Conservation (phyloP, 2,888 invertebrate genomes). For the Acholoe squamosa region DNA sequence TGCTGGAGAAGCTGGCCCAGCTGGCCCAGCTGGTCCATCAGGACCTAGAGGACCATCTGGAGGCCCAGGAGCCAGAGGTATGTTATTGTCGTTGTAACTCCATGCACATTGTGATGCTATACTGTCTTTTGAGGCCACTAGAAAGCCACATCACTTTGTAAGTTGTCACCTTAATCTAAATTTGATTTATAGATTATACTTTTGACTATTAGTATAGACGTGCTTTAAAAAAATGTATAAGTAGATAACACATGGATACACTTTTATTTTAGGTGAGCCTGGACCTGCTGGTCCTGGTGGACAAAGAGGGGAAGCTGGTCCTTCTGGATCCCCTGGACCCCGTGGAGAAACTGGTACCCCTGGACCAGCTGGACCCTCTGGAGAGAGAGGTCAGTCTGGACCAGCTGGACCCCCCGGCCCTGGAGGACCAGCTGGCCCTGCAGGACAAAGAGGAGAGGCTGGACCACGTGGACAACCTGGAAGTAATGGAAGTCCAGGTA, state of each 20-base stretch:
- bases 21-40: background rate
- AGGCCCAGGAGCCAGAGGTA: conserved; percentile 22
- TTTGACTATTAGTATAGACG: no score
- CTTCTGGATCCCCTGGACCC: conserved; percentile 59
- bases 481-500: conserved; percentile 46
- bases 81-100: no score
- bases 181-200: no score
- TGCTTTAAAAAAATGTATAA: no score
- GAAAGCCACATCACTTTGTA: no score
- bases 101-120: no score
- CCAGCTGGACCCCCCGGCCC: conserved; percentile 66
- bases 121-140: no score
- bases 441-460: conserved; percentile 73
- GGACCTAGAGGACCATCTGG: conserved; percentile 57
- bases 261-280: background rate
- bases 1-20: conserved; percentile 30
- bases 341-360: conserved; percentile 47
- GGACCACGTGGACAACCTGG: conserved; percentile 59
- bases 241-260: no score
- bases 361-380: background rate
- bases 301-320: conserved; percentile 21
- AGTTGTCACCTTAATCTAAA: no score
- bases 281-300: conserved; percentile 15
- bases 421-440: conserved; percentile 64
- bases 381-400: conserved; percentile 64